phyloP scores from a whole-genome alignment of 2,113 vertebrate genomes.

The Ursus arctos region DNA sequence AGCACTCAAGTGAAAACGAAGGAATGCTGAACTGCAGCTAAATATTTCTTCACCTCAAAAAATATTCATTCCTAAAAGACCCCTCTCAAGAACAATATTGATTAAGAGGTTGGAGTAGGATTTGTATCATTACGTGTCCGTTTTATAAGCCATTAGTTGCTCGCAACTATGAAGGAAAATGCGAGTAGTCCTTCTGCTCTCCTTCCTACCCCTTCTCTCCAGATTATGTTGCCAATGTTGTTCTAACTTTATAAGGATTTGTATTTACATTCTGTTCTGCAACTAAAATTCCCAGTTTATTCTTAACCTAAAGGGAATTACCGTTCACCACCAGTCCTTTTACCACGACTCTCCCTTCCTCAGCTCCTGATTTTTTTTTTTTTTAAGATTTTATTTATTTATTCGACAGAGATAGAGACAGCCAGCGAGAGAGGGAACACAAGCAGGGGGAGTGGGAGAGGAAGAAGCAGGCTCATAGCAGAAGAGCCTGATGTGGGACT shows the following conservation, averaged over 20 bases:
- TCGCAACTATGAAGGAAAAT: constrained; percentile 46
- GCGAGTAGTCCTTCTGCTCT: not conserved
- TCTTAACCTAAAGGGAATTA: constrained; percentile 55
- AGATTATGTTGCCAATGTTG: constrained; percentile 40
- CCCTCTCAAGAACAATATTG: constrained; percentile 34
- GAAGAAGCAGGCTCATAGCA: too few species aligned
- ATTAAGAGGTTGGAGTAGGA: constrained; percentile 17
- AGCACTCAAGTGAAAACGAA: constrained; percentile 49
- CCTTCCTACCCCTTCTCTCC: not conserved
- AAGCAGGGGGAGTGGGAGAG: too few species aligned
- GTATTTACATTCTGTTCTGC: constrained; percentile 60
- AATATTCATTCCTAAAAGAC: constrained; percentile 27
- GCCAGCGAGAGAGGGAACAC: too few species aligned
- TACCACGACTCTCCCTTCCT: not conserved
- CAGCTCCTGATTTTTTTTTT: not conserved
- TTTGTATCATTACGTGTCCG: not conserved
- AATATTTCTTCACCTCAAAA: constrained; percentile 60
- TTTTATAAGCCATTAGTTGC: constrained; percentile 35
- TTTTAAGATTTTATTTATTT: too few species aligned
- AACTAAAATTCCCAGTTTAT: constrained; percentile 58
- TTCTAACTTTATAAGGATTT: constrained; percentile 60
- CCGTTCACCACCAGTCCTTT: not conserved
- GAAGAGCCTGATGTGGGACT: too few species aligned
- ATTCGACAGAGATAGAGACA: too few species aligned
- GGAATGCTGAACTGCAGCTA: not conserved